Base-by-base conservation (phyloP, 2,888 invertebrate genomes). In the Leptinotarsa juncta region DNA sequence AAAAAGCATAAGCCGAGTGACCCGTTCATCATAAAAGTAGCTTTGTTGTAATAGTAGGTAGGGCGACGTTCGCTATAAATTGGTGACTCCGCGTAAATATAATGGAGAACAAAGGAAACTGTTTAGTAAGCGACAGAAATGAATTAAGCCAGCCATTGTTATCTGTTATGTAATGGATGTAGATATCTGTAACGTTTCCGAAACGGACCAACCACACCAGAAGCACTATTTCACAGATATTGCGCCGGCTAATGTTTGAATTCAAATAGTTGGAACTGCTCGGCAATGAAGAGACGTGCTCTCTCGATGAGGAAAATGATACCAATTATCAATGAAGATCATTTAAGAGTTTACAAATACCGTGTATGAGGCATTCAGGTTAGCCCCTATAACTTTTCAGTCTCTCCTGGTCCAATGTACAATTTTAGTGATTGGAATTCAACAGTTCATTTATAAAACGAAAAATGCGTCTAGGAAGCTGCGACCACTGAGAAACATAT, bases 101-200 rank as follows among this genome's bases (percentile, higher is more conserved):
- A 83, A 83, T 84, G 81, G 82, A 77, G 82, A 85, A 85, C 85
- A 86, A 86, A 86, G 86, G 86, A 86, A 85, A 85, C 86, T 86
- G 85, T 86, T 86, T 86, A 85, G 84, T 83, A 82, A 82, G 84
- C 84, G 85, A 85, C 85, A 85, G 84, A 85, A 85, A 85, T 86
- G 85, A 86, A 86, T 87, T 86, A 86, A 87, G 85, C 84, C 83
- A 80, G 82, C 84, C 82, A 87, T 87, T 86, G 86, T 86, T 86
- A 86, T 86, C 87, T 86, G 84, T 83, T 84, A 84, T 84, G 85
- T 85, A 86, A 86, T 86, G 85, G 85, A 86, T 86, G 85, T 84
- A 85, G 84, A 85, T 86, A 84, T 84, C 84, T 83, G 82, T 83
- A 81, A 81, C 80, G 83, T 83, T 86, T 86, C 86, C 85, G 84